phyloP scores from a whole-genome alignment of 2,888 invertebrate genomes.

The Octodonta nipae region DNA sequence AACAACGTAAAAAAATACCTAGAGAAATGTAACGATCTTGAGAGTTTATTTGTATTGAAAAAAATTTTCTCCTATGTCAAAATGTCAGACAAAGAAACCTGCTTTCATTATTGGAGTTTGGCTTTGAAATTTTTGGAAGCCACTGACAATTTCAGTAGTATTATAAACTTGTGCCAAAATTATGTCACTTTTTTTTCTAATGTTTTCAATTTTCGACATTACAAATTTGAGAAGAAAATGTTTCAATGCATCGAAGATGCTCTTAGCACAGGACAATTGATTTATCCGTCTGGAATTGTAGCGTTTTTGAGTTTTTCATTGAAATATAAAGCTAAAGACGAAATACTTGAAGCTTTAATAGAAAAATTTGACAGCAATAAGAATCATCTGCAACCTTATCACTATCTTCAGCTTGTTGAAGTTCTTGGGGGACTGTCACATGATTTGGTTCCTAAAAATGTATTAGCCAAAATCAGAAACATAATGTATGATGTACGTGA shows the following conservation, averaged over 20 bases:
- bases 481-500: conserved; percentile 12
- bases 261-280: conserved; percentile 27
- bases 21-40: conserved; percentile 23
- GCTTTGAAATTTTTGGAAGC: conserved; percentile 29
- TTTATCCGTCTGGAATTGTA: conserved; percentile 34
- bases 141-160: conserved; percentile 21
- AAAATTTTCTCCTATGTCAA: conserved; percentile 38
- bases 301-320: conserved; percentile 11
- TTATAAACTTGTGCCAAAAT: conserved; percentile 36
- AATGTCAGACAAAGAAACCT: conserved; percentile 35
- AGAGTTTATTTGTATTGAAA: conserved; percentile 30
- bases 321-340: conserved; percentile 8
- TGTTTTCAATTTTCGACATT: conserved; percentile 38
- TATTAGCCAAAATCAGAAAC: conserved; percentile 10
- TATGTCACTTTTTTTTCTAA: conserved; percentile 44
- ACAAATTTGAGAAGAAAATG: conserved; percentile 36
- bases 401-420: too few species aligned
- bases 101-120: conserved; percentile 38
- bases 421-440: too few species aligned
- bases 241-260: conserved; percentile 29
- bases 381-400: conserved; percentile 10
- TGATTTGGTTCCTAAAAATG: too few species aligned
- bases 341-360: conserved; percentile 23
- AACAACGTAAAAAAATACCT: conserved; percentile 28
- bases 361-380: conserved; percentile 14